These are phyloP conservation scores for Arothron firmamentum DNA, from an alignment of 2,113 vertebrate species.

Conservation along the genomic window DNA sequence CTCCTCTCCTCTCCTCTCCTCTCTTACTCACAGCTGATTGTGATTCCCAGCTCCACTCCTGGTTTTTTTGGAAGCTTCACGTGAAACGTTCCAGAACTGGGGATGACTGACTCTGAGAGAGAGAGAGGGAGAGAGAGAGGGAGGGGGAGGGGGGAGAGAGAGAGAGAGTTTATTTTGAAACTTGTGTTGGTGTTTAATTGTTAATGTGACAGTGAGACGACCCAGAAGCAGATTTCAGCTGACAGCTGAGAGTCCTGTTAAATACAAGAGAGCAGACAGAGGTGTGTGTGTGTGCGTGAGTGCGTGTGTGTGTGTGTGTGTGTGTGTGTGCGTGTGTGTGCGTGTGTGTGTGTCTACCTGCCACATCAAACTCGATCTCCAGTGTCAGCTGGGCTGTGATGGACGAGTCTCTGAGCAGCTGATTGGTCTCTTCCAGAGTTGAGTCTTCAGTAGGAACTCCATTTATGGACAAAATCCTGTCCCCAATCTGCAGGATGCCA, in stretches of 20 bases:
- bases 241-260: too few species aligned
- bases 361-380: constrained; percentile 99
- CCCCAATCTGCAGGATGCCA: constrained; percentile 95
- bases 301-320: constrained; percentile 30
- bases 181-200: too few species aligned
- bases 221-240: not conserved
- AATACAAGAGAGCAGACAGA: too few species aligned
- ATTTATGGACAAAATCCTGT: constrained; percentile 94
- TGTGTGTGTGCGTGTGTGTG: too few species aligned
- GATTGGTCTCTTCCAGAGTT: constrained; percentile 95
- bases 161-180: not conserved
- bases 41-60: constrained; percentile 96
- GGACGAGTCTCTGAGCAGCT: constrained; percentile 93
- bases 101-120: constrained; percentile 90
- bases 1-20: not conserved
- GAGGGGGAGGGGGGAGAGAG: not conserved
- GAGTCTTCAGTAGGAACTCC: constrained; percentile 94
- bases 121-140: constrained; percentile 17
- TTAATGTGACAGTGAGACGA: too few species aligned
- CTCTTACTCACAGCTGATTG: constrained; percentile 88
- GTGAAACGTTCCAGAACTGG: constrained; percentile 96
- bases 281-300: too few species aligned
- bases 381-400: constrained; percentile 92
- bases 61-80: constrained; percentile 98
- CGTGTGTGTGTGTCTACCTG: constrained; percentile 82